Evolutionary conservation across 2,888 invertebrate species (phyloP), one percentile per base, ranked within the genome.

Genomic region (Oegoconia quadripuncta): DNA sequence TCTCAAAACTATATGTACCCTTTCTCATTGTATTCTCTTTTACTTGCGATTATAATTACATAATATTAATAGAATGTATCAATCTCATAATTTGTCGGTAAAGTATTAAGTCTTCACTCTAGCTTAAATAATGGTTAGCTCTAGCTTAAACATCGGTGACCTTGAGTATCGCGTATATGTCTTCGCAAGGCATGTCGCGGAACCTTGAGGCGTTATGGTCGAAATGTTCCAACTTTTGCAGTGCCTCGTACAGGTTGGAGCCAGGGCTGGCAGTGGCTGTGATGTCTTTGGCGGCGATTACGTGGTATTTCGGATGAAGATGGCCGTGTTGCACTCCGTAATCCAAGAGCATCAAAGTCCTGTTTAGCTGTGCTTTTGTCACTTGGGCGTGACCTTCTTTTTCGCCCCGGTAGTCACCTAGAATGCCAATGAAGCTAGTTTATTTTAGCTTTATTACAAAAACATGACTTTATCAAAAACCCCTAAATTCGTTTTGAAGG

Each of bases 401-500:
- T n/a, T 70, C 71, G 34, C 67, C 73, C 1, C 83, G 64, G 53
- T 86, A 86, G 45, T 86, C 82, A 25, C 86, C 86, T 84, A n/a
- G 64, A 13, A 23, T 9, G 23, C 7, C 3, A 9, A 9, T 23
- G 7, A n/a, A 20, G 5, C 20, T 20, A 20, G 5, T 7, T 20
- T 6, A 6, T 20, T 6, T 20, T 6, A 20, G 4, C 4, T 6
- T 4, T 20, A 4, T 20, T 20, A 17, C 15, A 14, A 13, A 23
- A n/a, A n/a, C n/a, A n/a, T n/a, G n/a, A n/a, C n/a, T n/a, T n/a
- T n/a, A n/a, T n/a, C n/a, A n/a, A n/a, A n/a, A n/a, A n/a, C n/a
- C n/a, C n/a, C n/a, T n/a, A n/a, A n/a, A n/a, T n/a, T n/a, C n/a
- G n/a, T n/a, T n/a, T n/a, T n/a, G n/a, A n/a, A n/a, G n/a, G n/a